phyloP scores from a whole-genome alignment of 2,797 vertebrate species.

The Ciconia nigra region DNA sequence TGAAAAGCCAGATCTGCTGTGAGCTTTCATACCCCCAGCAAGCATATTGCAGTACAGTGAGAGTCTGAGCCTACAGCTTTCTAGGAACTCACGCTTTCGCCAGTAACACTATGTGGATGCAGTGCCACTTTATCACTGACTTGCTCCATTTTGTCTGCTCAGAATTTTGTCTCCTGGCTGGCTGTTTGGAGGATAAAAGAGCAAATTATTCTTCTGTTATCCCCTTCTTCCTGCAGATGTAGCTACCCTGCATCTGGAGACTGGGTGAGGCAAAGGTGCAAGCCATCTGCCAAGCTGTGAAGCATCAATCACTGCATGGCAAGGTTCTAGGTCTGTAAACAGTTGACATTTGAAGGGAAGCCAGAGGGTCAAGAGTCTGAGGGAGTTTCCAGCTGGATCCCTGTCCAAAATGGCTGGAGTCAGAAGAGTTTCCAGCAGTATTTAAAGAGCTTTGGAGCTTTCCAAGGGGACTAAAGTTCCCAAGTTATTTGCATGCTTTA shows the following conservation, averaged over 20 bases:
- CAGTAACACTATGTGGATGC: accelerated
- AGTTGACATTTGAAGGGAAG: neutral
- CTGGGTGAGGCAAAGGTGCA: neutral
- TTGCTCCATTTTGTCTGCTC: neutral
- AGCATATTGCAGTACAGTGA: neutral
- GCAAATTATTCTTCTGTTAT: neutral
- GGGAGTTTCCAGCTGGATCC: neutral
- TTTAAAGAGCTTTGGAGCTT: neutral
- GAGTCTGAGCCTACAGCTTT: neutral
- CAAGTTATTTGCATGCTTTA: neutral
- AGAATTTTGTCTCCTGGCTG: neutral
- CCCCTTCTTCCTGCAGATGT: neutral
- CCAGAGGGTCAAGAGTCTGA: neutral
- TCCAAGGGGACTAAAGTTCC: neutral
- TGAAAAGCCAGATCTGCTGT: neutral
- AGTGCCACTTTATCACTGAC: accelerated
- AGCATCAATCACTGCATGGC: neutral
- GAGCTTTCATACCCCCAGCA: neutral
- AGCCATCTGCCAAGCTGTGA: neutral
- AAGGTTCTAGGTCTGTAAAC: neutral
- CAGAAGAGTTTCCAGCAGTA: neutral
- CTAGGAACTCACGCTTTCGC: neutral
- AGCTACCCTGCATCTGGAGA: neutral
- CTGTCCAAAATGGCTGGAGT: neutral
- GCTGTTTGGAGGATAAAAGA: neutral